Base-by-base conservation (phyloP, 2,113 vertebrate species). In the Triplophysa dalaica region DNA sequence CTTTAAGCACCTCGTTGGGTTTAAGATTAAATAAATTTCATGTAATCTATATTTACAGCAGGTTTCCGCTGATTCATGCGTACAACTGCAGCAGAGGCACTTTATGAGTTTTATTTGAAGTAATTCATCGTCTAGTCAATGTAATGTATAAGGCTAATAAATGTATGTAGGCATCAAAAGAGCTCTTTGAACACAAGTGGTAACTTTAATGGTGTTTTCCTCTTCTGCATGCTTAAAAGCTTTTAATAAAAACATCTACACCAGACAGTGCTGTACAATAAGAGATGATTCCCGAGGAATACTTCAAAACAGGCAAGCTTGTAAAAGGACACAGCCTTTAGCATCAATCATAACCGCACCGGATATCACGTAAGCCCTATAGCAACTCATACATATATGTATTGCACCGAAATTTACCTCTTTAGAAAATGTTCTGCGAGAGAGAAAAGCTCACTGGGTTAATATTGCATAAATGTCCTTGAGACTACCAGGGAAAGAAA, bases 381-480 rank as follows among this genome's bases (percentile, higher is more conserved):
- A 76, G 74, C 74, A 65, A 65, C 74, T 76, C 74, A 76, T 76
- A 76, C 50, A 76, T 76, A 65, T 76, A 76, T 76, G 45, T 65
- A 76, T 76, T 65, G 61, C 74, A 65, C 62, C 52, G 65, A 65
- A 76, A 76, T 76, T 65, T 54, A 65, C 45, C 74, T 54, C 24
- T 65, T 65, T 65, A 48, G 26, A 65, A 76, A 65, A 17, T 13
- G 12, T 65, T 65, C 45, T 76, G 41, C 16, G 26, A 76, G 22
- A 24, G 45, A 64, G 62, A 76, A 76, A 76, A 76, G 62, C 74
- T 65, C 54, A 61, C 24, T 52, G 61, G 61, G 29, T 65, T 76
- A 48, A 65, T 65, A 76, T 65, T 65, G 74, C 6, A 3, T 33
- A 76, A 38, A 64, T 76, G 74, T 76, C 74, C 74, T 76, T 76